Evolutionary conservation across 2,888 invertebrate species (phyloP).

Genomic region (Tricholauxania praeusta): DNA sequence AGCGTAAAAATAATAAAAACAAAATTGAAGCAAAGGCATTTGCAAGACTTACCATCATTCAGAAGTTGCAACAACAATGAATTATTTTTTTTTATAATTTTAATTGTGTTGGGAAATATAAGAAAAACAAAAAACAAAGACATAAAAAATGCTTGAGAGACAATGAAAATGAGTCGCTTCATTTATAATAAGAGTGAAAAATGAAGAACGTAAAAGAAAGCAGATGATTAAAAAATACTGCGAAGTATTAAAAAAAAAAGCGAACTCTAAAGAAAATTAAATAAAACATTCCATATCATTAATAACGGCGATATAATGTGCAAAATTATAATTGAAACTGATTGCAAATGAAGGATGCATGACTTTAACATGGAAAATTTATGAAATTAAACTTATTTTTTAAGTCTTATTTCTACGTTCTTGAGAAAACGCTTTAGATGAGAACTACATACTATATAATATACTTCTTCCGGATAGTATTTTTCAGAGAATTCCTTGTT

Average conservation of each 20-base stretch:
- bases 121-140: conserved; percentile 38
- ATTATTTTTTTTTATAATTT: conserved; percentile 41
- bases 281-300: conserved; percentile 6
- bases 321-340: conserved; percentile 1
- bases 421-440: too few species aligned
- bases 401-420: not conserved
- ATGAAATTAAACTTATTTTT: not conserved
- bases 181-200: conserved; percentile 6
- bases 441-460: too few species aligned
- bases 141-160: not conserved
- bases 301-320: conserved; percentile 1
- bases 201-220: conserved; percentile 12
- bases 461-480: too few species aligned
- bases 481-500: too few species aligned
- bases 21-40: not conserved
- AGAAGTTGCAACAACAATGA: conserved; percentile 49
- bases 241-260: not conserved
- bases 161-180: not conserved
- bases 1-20: conserved; percentile 53
- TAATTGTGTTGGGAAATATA: conserved; percentile 58
- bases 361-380: not conserved
- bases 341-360: not conserved
- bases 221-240: conserved; percentile 11
- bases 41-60: conserved; percentile 22
- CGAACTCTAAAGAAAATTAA: not conserved